phyloP scores from a whole-genome alignment of 2,797 vertebrate species.

The Fundulus diaphanus region DNA sequence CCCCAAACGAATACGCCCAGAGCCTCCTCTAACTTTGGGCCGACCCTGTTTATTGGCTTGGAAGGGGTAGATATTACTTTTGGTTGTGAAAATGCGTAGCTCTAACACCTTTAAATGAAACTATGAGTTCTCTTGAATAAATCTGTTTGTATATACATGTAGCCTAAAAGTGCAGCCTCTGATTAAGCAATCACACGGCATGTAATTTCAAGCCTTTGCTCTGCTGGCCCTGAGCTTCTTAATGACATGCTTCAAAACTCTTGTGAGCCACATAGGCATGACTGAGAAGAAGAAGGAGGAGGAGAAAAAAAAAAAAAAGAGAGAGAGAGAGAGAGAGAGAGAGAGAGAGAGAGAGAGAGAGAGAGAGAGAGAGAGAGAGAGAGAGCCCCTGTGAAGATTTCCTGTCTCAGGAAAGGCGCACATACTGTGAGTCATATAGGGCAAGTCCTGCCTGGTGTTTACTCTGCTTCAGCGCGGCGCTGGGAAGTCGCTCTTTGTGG shows the following conservation, averaged over 20 bases:
- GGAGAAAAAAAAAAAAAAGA: background rate
- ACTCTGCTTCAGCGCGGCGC: conserved; percentile 32
- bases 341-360: background rate
- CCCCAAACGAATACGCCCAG: background rate
- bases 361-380: conserved; percentile 20
- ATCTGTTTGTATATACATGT: conserved; percentile 32
- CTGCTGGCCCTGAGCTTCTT: conserved; percentile 44
- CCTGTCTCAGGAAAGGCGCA: conserved; percentile 74
- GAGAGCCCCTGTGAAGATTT: conserved; percentile 78
- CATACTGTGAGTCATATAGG: conserved; percentile 65
- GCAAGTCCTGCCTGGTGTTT: conserved; percentile 55
- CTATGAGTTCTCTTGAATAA: background rate
- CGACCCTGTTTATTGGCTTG: background rate
- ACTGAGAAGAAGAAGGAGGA: conserved; percentile 31
- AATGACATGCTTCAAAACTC: conserved; percentile 70
- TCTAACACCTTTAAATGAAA: background rate
- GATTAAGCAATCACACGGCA: conserved; percentile 48
- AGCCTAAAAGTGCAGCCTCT: conserved; percentile 21
- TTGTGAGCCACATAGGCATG: conserved; percentile 53
- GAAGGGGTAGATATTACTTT: background rate
- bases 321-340: too few relatives aligned
- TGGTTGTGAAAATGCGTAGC: background rate
- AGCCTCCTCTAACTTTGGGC: background rate
- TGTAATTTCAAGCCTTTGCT: conserved; percentile 67
- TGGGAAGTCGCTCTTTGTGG: conserved; percentile 21